Evolutionary conservation across 2,113 vertebrate genomes (phyloP).

Genomic region (Prionailurus viverrinus): DNA sequence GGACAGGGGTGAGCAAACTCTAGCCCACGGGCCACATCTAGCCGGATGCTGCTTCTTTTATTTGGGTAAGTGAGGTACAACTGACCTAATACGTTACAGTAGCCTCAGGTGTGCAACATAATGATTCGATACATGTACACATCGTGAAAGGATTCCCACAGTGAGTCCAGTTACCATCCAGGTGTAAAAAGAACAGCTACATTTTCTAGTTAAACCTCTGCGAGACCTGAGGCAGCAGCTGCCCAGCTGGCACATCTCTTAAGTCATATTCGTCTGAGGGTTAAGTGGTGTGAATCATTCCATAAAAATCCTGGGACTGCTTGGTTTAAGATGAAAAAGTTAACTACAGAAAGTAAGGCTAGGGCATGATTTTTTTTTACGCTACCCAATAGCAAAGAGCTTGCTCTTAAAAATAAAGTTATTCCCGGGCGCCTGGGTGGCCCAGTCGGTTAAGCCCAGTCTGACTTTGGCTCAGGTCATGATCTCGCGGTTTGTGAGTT

Average conservation of each 20-base stretch:
- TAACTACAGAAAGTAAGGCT: not conserved
- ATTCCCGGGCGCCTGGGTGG: too few species aligned
- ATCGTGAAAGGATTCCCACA: not conserved
- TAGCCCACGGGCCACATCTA: accelerated
- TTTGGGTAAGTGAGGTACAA: not conserved
- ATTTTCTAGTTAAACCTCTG: not conserved
- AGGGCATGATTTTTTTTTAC: not conserved
- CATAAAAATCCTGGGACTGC: too few species aligned
- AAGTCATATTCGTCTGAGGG: not conserved
- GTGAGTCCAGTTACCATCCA: not conserved
- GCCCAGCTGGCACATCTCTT: not conserved
- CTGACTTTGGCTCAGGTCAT: too few species aligned
- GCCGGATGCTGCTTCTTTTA: not conserved
- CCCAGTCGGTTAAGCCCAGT: too few species aligned
- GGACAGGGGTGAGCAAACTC: not conserved
- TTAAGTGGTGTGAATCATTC: not conserved
- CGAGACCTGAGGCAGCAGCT: not conserved
- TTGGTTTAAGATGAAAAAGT: not conserved
- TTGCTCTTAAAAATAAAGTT: not conserved
- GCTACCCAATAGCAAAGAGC: not conserved
- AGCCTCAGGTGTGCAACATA: not conserved
- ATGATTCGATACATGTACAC: not conserved
- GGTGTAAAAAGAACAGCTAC: not conserved
- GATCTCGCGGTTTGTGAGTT: too few species aligned
- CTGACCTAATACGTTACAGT: not conserved